phyloP scores from a whole-genome alignment of 2,113 vertebrate genomes.

The Scopus umbretta region DNA sequence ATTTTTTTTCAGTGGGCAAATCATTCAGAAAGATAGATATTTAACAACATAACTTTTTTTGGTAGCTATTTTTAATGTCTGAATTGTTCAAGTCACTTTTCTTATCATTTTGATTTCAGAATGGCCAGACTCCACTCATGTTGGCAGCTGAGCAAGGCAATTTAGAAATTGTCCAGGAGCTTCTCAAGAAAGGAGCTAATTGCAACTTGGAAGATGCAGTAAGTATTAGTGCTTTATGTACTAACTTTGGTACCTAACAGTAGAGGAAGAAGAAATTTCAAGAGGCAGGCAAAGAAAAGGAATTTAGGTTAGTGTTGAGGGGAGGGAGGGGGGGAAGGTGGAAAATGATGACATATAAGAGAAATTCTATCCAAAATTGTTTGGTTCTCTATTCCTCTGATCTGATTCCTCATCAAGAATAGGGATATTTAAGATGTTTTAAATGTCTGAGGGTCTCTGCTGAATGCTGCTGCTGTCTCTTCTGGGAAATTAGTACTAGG shows the following conservation, averaged over 20 bases:
- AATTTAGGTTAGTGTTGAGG: background rate
- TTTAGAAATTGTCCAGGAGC: constrained; percentile 91
- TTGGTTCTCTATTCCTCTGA: background rate
- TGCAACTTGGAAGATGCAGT: constrained; percentile 94
- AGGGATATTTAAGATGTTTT: background rate
- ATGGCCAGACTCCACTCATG: constrained; percentile 94
- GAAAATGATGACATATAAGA: background rate
- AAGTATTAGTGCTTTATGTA: constrained; percentile 24
- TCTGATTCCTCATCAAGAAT: background rate
- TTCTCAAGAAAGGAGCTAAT: constrained; percentile 91
- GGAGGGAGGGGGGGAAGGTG: accelerated
- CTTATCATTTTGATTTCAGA: constrained; percentile 69
- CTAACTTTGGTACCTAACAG: background rate
- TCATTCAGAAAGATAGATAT: background rate
- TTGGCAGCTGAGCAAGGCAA: constrained; percentile 93
- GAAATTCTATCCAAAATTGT: background rate
- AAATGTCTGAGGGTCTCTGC: background rate
- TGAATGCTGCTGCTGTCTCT: background rate
- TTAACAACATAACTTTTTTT: background rate
- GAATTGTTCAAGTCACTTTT: background rate
- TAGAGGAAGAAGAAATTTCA: background rate
- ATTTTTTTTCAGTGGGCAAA: background rate
- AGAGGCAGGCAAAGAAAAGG: background rate
- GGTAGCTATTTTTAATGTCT: background rate
- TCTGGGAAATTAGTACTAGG: background rate